Evolutionary conservation across 2,797 vertebrate species (phyloP), one percentile per base, ranked within the genome.

Genomic region (Morus bassanus): DNA sequence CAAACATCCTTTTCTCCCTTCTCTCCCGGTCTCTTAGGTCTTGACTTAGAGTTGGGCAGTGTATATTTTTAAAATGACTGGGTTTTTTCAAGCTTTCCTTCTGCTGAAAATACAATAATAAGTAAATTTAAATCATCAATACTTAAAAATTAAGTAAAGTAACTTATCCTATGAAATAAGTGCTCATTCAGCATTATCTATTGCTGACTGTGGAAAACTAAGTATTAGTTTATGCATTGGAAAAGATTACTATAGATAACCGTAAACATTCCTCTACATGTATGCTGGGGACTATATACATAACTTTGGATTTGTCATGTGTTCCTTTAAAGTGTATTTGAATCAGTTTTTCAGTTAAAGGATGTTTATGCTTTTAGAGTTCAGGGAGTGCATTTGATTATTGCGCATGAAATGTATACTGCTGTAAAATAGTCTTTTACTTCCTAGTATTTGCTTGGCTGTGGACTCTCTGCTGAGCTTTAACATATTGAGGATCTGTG

Each of bases 391-490:
- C 19, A 25, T 76, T 91, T 78, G 46, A 33, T 84, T 65, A 48
- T 37, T 35, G 12, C 65, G 85, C 54, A 50, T 88, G 31, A 78
- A 94, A 73, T 39, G 13, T 78, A 15, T 69, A 21, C 33, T 91
- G 37, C 90, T 91, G 30, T 89, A 74, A 89, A 89, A 84, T 13
- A 91, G 78, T 73, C 24, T 79, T 92, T 90, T 75, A 59, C 51
- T 74, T 92, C 70, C 63, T 92, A 67, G 39, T 89, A 56, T 87
- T 87, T 94, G 54, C 54, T 93, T 91, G 81, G 25, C 56, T 93
- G 48, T 74, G 56, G 70, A 43, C 28, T 81, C 41, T 76, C 8
- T 91, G 65, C 73, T 92, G 89, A 88, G 57, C 65, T 94, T 89
- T 82, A 93, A 76, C 70, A 37, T 60, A 23, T 10, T 93, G 65